These are phyloP conservation scores for Rhopalosiphum nymphaeae DNA, from an alignment of 2,888 invertebrate species.

Conservation along the genomic window DNA sequence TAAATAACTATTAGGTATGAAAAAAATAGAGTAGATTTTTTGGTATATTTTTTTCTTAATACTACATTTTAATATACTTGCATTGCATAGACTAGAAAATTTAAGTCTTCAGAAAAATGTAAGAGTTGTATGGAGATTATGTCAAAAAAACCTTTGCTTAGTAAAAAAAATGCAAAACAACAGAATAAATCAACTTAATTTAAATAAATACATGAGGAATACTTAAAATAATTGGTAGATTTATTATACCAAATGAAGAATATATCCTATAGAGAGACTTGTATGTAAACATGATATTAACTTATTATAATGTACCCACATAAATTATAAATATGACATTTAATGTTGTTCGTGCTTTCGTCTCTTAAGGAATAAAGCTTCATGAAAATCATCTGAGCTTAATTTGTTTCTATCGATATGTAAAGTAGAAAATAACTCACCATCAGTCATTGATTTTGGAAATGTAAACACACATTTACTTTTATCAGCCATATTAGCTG, in stretches of 20 bases:
- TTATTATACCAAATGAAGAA: not conserved
- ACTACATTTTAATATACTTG: conserved; percentile 50
- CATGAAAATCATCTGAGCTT: conserved; percentile 75
- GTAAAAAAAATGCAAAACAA: conserved; percentile 43
- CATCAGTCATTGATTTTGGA: conserved; percentile 75
- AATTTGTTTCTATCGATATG: conserved; percentile 74
- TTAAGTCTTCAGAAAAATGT: conserved; percentile 57
- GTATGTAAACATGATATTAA: not conserved
- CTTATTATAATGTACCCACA: not conserved
- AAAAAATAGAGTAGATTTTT: conserved; percentile 36
- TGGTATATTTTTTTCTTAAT: conserved; percentile 60
- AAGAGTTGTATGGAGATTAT: conserved; percentile 13
- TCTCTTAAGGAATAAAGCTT: conserved; percentile 72
- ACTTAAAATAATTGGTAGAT: conserved; percentile 9
- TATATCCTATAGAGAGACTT: not conserved
- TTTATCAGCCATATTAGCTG: conserved; percentile 73
- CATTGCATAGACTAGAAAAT: conserved; percentile 59
- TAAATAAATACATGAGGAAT: not conserved
- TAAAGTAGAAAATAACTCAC: conserved; percentile 74
- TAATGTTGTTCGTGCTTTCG: conserved; percentile 69
- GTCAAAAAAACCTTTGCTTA: not conserved
- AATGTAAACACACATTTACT: conserved; percentile 74
- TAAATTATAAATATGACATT: conserved; percentile 37
- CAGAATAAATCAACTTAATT: conserved; percentile 31
- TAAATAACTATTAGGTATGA: conserved; percentile 34